These are phyloP conservation scores for Hyla sarda DNA, from an alignment of 2,113 vertebrate species.

Conservation along the genomic window DNA sequence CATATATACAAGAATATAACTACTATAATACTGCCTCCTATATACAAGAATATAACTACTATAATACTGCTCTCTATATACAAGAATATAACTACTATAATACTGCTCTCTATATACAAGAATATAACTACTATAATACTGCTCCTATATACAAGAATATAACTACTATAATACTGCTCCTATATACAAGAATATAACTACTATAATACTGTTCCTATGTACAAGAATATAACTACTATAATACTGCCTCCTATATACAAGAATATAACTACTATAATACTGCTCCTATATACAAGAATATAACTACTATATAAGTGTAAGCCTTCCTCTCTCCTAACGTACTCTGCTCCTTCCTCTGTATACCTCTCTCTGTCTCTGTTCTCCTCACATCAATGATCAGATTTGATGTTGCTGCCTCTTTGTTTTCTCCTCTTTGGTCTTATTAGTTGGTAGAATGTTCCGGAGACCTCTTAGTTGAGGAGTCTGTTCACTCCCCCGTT, in stretches of 20 bases:
- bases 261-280: neutral
- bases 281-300: neutral
- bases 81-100: no score
- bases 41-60: neutral
- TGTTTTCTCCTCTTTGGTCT: neutral
- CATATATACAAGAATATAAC: slow-evolving; percentile 2
- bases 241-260: neutral
- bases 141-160: neutral
- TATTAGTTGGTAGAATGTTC: neutral
- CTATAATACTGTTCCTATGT: neutral
- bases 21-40: neutral
- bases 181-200: slow-evolving; percentile 3
- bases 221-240: neutral
- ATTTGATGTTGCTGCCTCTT: neutral
- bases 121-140: slow-evolving; percentile 15
- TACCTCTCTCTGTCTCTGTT: no score
- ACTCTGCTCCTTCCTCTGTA: neutral
- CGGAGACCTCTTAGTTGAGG: neutral
- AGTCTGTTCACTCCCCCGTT: neutral
- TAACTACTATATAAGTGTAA: neutral
- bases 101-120: no score
- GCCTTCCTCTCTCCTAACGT: no score
- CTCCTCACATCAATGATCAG: neutral
- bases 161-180: slow-evolving; percentile 10
- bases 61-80: no score